Evolutionary conservation across 2,797 vertebrate genomes (phyloP), one percentile per base, ranked within the genome.

Genomic region (Micromesistius poutassou): DNA sequence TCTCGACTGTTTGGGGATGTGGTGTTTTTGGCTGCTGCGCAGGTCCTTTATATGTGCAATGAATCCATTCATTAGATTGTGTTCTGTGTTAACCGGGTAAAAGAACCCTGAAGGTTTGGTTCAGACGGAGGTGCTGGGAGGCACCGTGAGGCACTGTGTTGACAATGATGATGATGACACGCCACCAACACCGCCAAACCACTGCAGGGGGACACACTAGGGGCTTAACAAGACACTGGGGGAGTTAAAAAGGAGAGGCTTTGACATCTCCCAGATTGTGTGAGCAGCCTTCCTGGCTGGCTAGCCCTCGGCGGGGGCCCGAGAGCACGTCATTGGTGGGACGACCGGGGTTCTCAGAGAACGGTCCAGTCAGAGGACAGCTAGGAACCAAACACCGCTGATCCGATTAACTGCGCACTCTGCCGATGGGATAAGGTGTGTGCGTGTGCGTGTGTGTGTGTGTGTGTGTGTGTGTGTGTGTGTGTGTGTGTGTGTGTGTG

Each of bases 371-470:
- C 84, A 74, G 76, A 76, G 86, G 81, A 84, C 62, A 2, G 73
- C 71, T 71, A 79, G 83, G 80, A 88, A 88, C 80, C 80, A 77
- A 86, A 90, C 83, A 87, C 89, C 74, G 8, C 81, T 75, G 83
- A 81, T 88, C 78, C 62, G 30, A 85, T 84, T 84, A 83, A 88
- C 70, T 78, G 75, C 80, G 73, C 22, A 1, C 35, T 77, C 42
- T 31, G 38, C 77, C 72, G 68, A 78, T 78, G 40, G 19, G 76
- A 82, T 76, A 80, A 1, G 25, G 46, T 22, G 62, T 78, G 78
- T 12, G 31, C 77, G 42, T 72, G 30, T 76, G 36, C 22, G 42
- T 73, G 71, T 19, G 73, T 72, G 78, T 75, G 66, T 76, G 75
- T 33, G 73, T 77, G 22, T 25, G 46, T 38, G 73, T 71, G 36